A percentile compares a stretch with the other conserved stretches of the same genome.
Conservation (phyloP, 1,140 invertebrate genomes). For the Aphelenchoides besseyi region DNA sequence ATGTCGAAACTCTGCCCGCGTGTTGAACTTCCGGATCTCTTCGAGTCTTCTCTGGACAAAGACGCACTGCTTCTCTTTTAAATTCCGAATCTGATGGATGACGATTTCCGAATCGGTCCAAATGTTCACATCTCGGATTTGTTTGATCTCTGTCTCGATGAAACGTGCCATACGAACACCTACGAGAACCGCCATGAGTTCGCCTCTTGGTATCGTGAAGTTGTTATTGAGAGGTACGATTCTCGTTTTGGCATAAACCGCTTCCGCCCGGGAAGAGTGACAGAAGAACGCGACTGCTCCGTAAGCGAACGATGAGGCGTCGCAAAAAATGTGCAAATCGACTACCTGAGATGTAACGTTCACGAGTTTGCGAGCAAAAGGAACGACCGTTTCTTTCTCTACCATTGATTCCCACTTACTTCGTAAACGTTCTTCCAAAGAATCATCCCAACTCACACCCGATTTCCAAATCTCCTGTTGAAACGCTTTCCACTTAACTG, state of each 20-base stretch:
- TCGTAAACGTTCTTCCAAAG: neutral
- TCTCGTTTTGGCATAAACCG: neutral
- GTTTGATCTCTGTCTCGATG: neutral
- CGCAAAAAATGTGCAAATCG: neutral
- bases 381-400: too few relatives aligned
- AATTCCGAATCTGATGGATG: neutral
- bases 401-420: neutral
- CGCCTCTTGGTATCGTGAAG: neutral
- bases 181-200: neutral
- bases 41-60: neutral
- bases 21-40: neutral
- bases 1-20: neutral
- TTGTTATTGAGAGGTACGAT: neutral
- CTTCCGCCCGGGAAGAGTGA: neutral
- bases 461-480: constrained; percentile 16
- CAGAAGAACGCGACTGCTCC: neutral
- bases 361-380: neutral
- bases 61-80: neutral
- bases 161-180: neutral
- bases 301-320: neutral
- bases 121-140: neutral
- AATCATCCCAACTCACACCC: neutral
- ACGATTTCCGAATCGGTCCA: neutral
- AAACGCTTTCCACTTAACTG: neutral
- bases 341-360: neutral